A percentile compares a stretch with the other conserved stretches of the same genome.
These are phyloP conservation scores for Bimastos eiseni DNA, from an alignment of 2,888 invertebrate species.

Conservation along the genomic window DNA sequence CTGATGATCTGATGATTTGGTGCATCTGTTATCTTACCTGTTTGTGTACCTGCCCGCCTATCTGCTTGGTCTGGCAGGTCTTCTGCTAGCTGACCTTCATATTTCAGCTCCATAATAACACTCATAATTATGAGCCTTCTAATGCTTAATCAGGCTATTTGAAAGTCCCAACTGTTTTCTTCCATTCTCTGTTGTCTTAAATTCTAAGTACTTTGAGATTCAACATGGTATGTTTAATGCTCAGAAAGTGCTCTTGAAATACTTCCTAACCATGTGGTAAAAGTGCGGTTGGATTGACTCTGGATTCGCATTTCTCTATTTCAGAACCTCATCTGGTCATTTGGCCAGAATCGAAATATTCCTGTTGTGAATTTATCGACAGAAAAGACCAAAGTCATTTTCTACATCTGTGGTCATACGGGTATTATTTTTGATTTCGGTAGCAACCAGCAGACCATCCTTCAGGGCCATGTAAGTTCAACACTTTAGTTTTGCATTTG, in stretches of 20 bases:
- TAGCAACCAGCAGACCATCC: conserved; percentile 69
- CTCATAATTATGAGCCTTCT: too few species aligned
- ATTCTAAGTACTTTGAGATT: too few species aligned
- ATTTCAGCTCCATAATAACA: too few species aligned
- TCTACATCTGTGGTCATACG: conserved; percentile 71
- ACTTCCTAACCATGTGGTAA: not conserved
- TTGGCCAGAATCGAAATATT: conserved; percentile 69
- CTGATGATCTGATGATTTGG: not conserved
- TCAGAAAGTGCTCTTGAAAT: not conserved
- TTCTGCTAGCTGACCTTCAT: too few species aligned
- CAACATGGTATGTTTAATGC: not conserved
- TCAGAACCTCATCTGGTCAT: conserved; percentile 65
- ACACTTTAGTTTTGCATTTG: not conserved
- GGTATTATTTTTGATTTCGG: conserved; percentile 72
- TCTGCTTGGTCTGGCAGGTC: too few species aligned
- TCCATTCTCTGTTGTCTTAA: too few species aligned
- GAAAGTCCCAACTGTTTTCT: too few species aligned
- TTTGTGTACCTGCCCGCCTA: not conserved
- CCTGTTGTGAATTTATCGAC: conserved; percentile 70
- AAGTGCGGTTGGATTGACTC: not conserved
- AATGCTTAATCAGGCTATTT: too few species aligned
- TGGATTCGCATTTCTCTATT: not conserved
- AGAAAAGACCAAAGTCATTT: conserved; percentile 65
- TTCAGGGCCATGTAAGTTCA: conserved; percentile 73
- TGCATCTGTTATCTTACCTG: not conserved